phyloP scores from a whole-genome alignment of 1,140 invertebrate genomes.

The Meteorus sp. region DNA sequence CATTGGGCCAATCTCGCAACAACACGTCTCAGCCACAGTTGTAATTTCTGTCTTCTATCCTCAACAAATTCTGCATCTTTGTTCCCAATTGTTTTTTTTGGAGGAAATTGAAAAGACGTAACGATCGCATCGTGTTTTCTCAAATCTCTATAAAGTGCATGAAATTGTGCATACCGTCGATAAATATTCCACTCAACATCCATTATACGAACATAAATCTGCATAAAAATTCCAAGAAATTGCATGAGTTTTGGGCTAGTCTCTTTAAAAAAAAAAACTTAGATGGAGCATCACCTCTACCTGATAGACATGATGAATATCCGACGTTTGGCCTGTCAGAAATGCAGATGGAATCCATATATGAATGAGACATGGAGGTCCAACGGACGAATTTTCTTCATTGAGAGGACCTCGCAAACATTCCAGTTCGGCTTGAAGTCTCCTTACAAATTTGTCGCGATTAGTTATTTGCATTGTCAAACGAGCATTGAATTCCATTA shows the following conservation, averaged over 20 bases:
- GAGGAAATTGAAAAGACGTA: slow-evolving; percentile 86
- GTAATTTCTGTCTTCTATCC: slow-evolving; percentile 62
- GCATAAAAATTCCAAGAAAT: slow-evolving; percentile 31
- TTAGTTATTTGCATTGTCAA: slow-evolving; percentile 51
- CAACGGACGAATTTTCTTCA: slow-evolving; percentile 55
- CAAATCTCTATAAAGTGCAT: slow-evolving; percentile 76
- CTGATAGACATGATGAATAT: slow-evolving; percentile 87
- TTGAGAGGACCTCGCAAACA: slow-evolving; percentile 69
- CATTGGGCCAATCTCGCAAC: slow-evolving; percentile 69
- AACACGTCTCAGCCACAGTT: slow-evolving; percentile 78
- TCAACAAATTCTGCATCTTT: slow-evolving; percentile 64
- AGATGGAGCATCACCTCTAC: no score
- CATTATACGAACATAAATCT: slow-evolving; percentile 81
- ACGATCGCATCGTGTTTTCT: slow-evolving; percentile 81
- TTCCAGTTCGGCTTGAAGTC: slow-evolving; percentile 69
- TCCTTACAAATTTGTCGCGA: slow-evolving; percentile 66
- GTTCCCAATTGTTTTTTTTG: slow-evolving; percentile 88
- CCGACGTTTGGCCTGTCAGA: slow-evolving; percentile 74
- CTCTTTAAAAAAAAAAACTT: no score
- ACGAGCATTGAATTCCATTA: slow-evolving; percentile 90
- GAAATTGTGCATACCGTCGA: slow-evolving; percentile 87
- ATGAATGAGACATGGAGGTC: slow-evolving; percentile 70
- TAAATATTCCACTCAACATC: slow-evolving; percentile 94
- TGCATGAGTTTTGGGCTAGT: no score
- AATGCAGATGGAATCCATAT: slow-evolving; percentile 91